Percentiles rank a stretch among this genome's conserved stretches.
phyloP scores from a whole-genome alignment of 2,888 invertebrate genomes.

The Masnerella sp. region DNA sequence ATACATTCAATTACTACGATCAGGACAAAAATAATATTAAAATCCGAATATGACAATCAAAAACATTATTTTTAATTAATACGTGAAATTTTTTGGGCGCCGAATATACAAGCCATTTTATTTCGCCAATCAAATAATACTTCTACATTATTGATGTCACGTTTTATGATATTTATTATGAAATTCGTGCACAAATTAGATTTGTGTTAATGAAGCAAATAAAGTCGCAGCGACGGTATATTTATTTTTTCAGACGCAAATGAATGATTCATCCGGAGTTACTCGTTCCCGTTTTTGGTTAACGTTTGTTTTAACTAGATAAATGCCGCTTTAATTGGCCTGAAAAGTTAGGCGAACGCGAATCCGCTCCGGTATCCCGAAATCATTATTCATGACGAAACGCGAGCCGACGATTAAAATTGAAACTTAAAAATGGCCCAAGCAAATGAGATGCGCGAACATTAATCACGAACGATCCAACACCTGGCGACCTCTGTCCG shows the following conservation, averaged over 20 bases:
- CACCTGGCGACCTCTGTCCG: too few relatives aligned
- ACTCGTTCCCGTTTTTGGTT: slow-evolving; percentile 31
- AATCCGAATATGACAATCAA: too few relatives aligned
- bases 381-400: slow-evolving; percentile 29
- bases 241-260: slow-evolving; percentile 29
- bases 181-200: too few relatives aligned
- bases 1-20: too few relatives aligned
- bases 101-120: too few relatives aligned
- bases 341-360: too few relatives aligned
- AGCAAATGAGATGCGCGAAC: neutral
- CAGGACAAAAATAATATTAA: too few relatives aligned
- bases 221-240: slow-evolving; percentile 14
- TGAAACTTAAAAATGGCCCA: slow-evolving; percentile 7
- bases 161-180: too few relatives aligned
- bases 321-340: slow-evolving; percentile 27
- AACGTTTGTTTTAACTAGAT: slow-evolving; percentile 22
- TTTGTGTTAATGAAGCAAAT: too few relatives aligned
- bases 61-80: too few relatives aligned
- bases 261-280: slow-evolving; percentile 38
- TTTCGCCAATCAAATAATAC: too few relatives aligned
- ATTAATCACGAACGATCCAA: slow-evolving; percentile 7
- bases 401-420: slow-evolving; percentile 1
- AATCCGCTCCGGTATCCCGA: slow-evolving; percentile 20
- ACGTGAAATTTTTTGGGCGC: too few relatives aligned
- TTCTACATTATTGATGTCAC: neutral